A percentile compares a stretch with the other conserved stretches of the same genome.
phyloP scores from a whole-genome alignment of 2,797 vertebrate genomes.

The Streptopelia turtur region DNA sequence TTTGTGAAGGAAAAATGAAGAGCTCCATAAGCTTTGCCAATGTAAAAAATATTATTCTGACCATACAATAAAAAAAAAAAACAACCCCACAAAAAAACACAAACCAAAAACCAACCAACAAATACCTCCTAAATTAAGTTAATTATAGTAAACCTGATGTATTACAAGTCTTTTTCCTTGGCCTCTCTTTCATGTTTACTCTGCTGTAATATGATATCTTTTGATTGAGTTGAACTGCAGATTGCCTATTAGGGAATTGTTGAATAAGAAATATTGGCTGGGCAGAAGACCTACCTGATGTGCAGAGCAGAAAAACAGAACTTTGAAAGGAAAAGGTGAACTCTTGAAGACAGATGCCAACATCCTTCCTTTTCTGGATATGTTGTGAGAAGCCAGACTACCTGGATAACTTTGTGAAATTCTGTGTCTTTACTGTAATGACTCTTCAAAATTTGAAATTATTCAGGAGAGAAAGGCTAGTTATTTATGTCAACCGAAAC shows the following conservation, averaged over 20 bases:
- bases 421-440: neutral
- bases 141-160: neutral
- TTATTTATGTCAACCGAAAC: neutral
- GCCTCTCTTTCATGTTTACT: neutral
- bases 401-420: neutral
- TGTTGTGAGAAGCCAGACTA: neutral
- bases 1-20: neutral
- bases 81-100: rapidly evolving
- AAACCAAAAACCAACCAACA: neutral
- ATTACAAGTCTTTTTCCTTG: neutral
- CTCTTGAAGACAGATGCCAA: neutral
- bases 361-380: neutral
- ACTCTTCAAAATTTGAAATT: neutral
- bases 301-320: neutral
- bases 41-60: neutral
- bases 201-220: neutral
- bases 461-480: neutral
- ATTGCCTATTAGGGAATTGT: neutral
- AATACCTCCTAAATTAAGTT: neutral
- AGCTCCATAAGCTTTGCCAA: neutral
- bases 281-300: neutral
- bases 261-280: neutral
- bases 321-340: neutral
- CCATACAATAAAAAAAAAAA: neutral
- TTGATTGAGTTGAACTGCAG: neutral